Evolutionary conservation across 2,888 invertebrate genomes (phyloP).

Genomic region (Aradus depressus): DNA sequence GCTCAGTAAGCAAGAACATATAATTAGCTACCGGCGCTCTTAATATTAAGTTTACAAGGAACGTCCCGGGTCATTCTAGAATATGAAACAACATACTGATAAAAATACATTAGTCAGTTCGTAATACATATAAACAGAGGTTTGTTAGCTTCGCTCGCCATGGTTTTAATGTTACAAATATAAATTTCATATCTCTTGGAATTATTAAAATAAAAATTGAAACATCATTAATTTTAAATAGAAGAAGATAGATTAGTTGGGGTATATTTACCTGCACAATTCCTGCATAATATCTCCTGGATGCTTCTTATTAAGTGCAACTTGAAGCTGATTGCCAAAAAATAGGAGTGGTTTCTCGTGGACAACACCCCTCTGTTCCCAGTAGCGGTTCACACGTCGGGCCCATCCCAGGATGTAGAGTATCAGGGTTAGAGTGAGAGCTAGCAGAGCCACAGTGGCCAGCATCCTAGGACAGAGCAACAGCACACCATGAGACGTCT

Average conservation of each 20-base stretch:
- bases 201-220: neutral
- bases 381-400: neutral
- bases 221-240: neutral
- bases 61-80: too few relatives aligned
- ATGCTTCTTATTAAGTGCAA: neutral
- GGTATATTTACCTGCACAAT: neutral
- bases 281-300: neutral
- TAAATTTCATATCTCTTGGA: too few relatives aligned
- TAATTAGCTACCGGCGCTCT: too few relatives aligned
- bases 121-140: too few relatives aligned
- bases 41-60: too few relatives aligned
- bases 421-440: neutral
- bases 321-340: constrained; percentile 2
- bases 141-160: too few relatives aligned
- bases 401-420: neutral
- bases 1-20: too few relatives aligned
- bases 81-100: too few relatives aligned
- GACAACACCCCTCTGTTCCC: constrained; percentile 4
- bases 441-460: neutral
- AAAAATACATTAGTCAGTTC: too few relatives aligned
- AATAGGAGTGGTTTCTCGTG: neutral
- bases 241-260: neutral
- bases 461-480: constrained; percentile 6
- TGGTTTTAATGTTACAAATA: too few relatives aligned
- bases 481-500: too few relatives aligned